Percentiles rank a stretch among this genome's conserved stretches.
Conservation (phyloP, 1,140 invertebrate species). For the Drosophila erecta region DNA sequence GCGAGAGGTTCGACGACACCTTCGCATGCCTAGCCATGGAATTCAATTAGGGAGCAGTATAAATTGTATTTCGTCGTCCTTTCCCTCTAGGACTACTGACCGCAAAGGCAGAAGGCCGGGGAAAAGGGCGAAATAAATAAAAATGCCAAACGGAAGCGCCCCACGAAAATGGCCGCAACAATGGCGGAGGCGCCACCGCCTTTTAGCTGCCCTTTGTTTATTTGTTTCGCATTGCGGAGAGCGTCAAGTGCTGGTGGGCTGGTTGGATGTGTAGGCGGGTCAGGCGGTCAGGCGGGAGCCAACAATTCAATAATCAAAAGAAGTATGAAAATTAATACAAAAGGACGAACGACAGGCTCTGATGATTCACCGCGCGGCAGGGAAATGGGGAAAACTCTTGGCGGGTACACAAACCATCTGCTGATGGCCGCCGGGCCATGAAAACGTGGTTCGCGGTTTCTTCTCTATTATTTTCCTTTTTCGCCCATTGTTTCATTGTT, state of each 20-base stretch:
- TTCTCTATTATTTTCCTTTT: slow-evolving; percentile 32
- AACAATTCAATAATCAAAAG: slow-evolving; percentile 70
- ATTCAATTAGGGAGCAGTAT: slow-evolving; percentile 72
- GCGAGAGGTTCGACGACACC: slow-evolving; percentile 31
- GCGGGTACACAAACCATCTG: slow-evolving; percentile 23
- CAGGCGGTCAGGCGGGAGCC: slow-evolving; percentile 6
- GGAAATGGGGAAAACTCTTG: slow-evolving; percentile 35
- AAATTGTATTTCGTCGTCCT: slow-evolving; percentile 33
- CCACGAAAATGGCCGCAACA: slow-evolving; percentile 33
- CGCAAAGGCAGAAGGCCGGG: slow-evolving; percentile 9
- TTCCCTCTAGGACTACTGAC: slow-evolving; percentile 10
- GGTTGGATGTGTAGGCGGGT: background rate
- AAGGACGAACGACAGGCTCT: slow-evolving; percentile 23
- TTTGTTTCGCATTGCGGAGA: slow-evolving; percentile 65
- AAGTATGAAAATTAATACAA: slow-evolving; percentile 79
- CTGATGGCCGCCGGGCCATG: slow-evolving; percentile 39
- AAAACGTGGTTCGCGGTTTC: slow-evolving; percentile 44
- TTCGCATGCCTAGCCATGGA: slow-evolving; percentile 42
- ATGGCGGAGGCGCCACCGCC: slow-evolving; percentile 39
- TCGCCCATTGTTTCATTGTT: slow-evolving; percentile 51
- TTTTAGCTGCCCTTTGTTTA: slow-evolving; percentile 71
- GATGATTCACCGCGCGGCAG: slow-evolving; percentile 32
- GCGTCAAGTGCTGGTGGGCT: slow-evolving; percentile 22
- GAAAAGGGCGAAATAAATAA: slow-evolving; percentile 37
- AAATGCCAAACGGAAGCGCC: slow-evolving; percentile 64